Percentiles rank a stretch among this genome's conserved stretches.
Conservation (phyloP, 2,888 invertebrate genomes). For the Morinoia aosen region DNA sequence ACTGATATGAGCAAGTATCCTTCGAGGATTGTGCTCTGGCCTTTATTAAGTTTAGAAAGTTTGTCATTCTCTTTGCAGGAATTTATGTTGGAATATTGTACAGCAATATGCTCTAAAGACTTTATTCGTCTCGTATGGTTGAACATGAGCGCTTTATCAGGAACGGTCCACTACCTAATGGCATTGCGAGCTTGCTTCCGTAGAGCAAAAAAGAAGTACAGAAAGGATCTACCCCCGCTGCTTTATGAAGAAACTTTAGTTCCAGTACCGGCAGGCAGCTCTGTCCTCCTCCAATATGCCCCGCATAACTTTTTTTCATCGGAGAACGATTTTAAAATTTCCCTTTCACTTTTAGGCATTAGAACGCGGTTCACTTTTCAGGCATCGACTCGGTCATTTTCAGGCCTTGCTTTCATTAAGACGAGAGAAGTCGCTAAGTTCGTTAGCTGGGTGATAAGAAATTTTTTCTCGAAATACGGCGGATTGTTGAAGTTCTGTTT, state of each 20-base stretch:
- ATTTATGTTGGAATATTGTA: neutral
- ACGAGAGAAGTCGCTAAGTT: neutral
- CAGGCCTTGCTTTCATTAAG: neutral
- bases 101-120: neutral
- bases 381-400: neutral
- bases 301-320: neutral
- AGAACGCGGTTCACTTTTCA: neutral
- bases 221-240: neutral
- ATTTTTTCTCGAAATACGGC: neutral
- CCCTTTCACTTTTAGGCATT: neutral
- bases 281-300: neutral
- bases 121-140: neutral
- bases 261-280: neutral
- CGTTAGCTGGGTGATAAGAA: neutral
- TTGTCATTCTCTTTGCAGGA: neutral
- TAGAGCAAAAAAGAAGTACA: neutral
- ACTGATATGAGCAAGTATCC: neutral
- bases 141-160: neutral
- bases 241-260: slow-evolving; percentile 19
- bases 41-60: neutral
- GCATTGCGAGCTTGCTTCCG: neutral
- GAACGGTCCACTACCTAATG: neutral
- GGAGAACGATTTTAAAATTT: neutral
- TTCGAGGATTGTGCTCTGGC: neutral
- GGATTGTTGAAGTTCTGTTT: neutral